phyloP scores from a whole-genome alignment of 2,113 vertebrate genomes.

The Oryzias curvinotus region DNA sequence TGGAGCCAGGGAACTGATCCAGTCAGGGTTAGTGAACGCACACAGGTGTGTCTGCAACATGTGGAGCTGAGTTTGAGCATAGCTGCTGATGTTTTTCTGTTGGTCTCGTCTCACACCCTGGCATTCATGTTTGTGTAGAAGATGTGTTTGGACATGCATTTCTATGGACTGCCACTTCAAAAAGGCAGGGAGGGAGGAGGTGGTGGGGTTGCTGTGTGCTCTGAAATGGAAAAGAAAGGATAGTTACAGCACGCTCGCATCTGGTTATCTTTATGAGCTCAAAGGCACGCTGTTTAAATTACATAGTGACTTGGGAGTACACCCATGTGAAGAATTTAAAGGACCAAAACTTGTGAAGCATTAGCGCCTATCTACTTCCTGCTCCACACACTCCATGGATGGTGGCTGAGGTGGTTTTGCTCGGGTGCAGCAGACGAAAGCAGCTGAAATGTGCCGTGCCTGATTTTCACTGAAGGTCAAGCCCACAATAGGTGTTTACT shows the following conservation, averaged over 20 bases:
- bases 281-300: slow-evolving; percentile 74
- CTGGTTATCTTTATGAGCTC: slow-evolving; percentile 74
- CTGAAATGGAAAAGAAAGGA: slow-evolving; percentile 62
- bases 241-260: slow-evolving; percentile 66
- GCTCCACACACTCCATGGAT: slow-evolving; percentile 6
- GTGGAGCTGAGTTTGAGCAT: no score
- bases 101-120: neutral
- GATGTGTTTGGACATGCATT: slow-evolving; percentile 68
- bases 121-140: slow-evolving; percentile 41
- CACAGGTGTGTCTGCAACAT: no score
- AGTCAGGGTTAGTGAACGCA: no score
- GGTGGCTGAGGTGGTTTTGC: neutral
- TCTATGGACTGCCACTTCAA: slow-evolving; percentile 31
- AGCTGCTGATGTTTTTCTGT: no score
- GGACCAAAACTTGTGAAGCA: slow-evolving; percentile 36
- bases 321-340: slow-evolving; percentile 55
- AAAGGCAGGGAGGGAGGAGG: slow-evolving; percentile 5
- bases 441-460: slow-evolving; percentile 9
- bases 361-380: slow-evolving; percentile 17
- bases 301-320: slow-evolving; percentile 67
- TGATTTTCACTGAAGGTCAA: no score
- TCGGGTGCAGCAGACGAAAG: neutral
- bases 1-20: no score
- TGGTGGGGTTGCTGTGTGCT: neutral
- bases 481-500: slow-evolving; percentile 44